A percentile compares a stretch with the other conserved stretches of the same genome.
phyloP scores from a whole-genome alignment of 2,113 vertebrate species.

The Gymnarchus niloticus region DNA sequence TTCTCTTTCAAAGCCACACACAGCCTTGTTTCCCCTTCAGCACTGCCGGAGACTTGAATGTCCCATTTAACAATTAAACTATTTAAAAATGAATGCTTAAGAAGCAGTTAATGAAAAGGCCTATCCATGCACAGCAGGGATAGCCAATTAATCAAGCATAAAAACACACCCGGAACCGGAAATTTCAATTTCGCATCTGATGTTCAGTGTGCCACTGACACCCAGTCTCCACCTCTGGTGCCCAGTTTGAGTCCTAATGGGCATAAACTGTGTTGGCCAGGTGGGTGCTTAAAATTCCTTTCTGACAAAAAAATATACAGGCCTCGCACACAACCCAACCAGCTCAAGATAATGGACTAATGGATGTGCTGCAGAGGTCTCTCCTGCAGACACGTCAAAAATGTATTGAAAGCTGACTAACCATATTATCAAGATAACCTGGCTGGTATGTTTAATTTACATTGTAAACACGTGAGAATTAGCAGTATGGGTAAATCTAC shows the following conservation, averaged over 20 bases:
- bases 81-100: neutral
- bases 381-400: neutral
- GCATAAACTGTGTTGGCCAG: neutral
- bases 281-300: neutral
- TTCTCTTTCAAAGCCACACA: neutral
- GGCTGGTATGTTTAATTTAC: neutral
- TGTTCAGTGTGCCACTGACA: no score
- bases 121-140: no score
- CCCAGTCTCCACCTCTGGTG: no score
- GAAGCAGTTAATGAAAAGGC: no score
- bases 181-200: no score
- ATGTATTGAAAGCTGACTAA: neutral
- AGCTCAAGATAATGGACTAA: neutral
- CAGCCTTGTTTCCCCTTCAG: no score
- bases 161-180: neutral
- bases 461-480: neutral
- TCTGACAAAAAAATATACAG: neutral
- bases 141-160: no score
- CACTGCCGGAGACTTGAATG: neutral
- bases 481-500: neutral
- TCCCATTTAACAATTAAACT: neutral
- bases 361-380: neutral
- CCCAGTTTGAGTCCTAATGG: no score
- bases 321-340: neutral
- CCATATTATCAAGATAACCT: neutral